phyloP scores from a whole-genome alignment of 2,888 invertebrate genomes.

The Lampropteryx suffumata region DNA sequence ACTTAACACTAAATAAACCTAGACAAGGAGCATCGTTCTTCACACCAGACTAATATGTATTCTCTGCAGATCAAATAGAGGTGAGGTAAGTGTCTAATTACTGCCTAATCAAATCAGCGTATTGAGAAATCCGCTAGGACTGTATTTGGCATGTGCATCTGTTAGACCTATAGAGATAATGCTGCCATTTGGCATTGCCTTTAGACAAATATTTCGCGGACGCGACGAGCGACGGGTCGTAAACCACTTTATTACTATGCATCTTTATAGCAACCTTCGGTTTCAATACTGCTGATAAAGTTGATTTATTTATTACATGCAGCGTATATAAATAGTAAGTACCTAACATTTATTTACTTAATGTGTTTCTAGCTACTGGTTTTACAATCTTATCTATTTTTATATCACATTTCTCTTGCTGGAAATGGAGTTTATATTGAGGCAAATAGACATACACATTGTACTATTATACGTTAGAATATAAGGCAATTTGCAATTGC shows the following conservation, averaged over 20 bases:
- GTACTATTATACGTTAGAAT: too few species aligned
- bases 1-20: conserved; percentile 14
- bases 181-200: conserved; percentile 35
- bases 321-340: too few species aligned
- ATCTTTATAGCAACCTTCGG: conserved; percentile 22
- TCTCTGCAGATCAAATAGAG: background rate
- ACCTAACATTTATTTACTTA: too few species aligned
- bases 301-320: conserved; percentile 28
- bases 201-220: conserved; percentile 31
- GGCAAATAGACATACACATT: too few species aligned
- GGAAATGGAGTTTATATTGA: too few species aligned
- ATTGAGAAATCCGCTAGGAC: conserved; percentile 41
- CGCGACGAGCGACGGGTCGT: conserved; percentile 18
- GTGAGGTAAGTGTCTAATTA: background rate
- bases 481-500: too few species aligned
- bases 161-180: conserved; percentile 43
- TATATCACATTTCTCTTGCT: too few species aligned
- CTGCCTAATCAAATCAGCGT: background rate
- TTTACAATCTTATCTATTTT: conserved; percentile 26
- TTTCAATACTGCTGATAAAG: conserved; percentile 20
- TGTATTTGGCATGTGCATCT: conserved; percentile 49
- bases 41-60: too few species aligned
- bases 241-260: conserved; percentile 22
- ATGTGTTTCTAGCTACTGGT: conserved; percentile 19
- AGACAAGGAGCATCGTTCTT: conserved; percentile 11